Conservation (phyloP, 2,797 vertebrate genomes). For the Lutjanus argentimaculatus region DNA sequence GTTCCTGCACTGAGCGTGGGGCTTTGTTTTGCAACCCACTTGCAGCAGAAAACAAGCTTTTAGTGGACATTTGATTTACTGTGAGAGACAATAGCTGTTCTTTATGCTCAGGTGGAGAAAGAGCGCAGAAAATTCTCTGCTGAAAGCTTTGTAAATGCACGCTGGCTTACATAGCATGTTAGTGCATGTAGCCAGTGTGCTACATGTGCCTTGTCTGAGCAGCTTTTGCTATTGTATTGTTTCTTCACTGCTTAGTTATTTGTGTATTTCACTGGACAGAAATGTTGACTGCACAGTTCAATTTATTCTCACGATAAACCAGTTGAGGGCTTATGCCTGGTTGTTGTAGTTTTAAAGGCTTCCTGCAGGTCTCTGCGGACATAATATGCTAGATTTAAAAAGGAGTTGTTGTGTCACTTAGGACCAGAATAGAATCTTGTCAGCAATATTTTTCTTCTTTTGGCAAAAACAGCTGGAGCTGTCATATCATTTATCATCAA, state of each 20-base stretch:
- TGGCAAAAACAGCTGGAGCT: constrained; percentile 21
- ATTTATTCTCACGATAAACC: background rate
- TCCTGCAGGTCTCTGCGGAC: background rate
- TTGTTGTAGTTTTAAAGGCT: background rate
- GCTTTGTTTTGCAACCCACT: constrained; percentile 66
- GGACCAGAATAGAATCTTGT: background rate
- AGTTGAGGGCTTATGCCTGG: background rate
- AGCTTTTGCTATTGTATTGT: background rate
- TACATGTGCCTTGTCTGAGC: constrained; percentile 27
- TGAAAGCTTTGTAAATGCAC: constrained; percentile 59
- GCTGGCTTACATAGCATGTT: constrained; percentile 12
- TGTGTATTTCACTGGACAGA: constrained; percentile 2
- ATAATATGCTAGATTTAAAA: background rate
- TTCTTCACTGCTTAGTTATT: constrained; percentile 7
- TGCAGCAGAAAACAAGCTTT: constrained; percentile 69
- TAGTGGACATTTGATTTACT: constrained; percentile 64
- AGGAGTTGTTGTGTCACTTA: background rate
- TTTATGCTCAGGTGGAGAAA: constrained; percentile 57
- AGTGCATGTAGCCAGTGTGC: background rate
- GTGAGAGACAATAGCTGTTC: constrained; percentile 68
- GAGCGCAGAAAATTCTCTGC: constrained; percentile 26
- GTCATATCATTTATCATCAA: constrained; percentile 15
- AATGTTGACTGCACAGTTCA: background rate
- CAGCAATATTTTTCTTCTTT: background rate
- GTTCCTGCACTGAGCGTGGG: constrained; percentile 38